Evolutionary conservation across 2,113 vertebrate genomes (phyloP), one percentile per base, ranked within the genome.

Genomic region (Rhea americana): DNA sequence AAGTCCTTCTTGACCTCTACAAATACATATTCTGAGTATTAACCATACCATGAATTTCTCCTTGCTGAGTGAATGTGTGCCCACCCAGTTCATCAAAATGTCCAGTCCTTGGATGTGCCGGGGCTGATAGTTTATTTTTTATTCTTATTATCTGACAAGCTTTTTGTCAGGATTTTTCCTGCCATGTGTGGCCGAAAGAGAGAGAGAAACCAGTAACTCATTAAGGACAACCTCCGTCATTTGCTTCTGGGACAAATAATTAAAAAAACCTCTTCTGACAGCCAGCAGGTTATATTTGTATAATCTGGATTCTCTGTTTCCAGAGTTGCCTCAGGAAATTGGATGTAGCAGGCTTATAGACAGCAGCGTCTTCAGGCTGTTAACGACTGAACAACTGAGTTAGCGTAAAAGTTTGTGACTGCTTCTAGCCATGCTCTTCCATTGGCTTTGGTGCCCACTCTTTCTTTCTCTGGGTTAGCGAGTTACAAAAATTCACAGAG

Each of bases 1-100:
- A 11, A 79, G 55, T 24, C 13, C 2, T 0, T 4, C 1, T 30
- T 63, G 9, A 14, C 13, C 10, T 22, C 28, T 56, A 7, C 13
- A 75, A 16, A 16, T 70, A 9, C 26, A 55, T 14, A 15, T 19
- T 45, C 13, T 26, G 30, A 74, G 28, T 56, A 8, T 63, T 4
- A 55, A 3, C 4, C 48, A 5, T 5, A 37, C 15, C 20, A 47
- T 10, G 2, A 50, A 63, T 4, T 35, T 51, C 10, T 41, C n/a
- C 59, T 82, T 48, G 9, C 24, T 63, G 67, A 65, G 12, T 79
- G 43, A n/a, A 2, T 51, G 19, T 39, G 2, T 11, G 13, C 4
- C 15, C 53, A 15, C 4, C 15, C 53, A 48, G 3, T 85, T 68
- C 24, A 32, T 77, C 26, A 59, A 13, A 92, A 50, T 35, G 13